Conservation (phyloP, 2,888 invertebrate species). For the Tineola bisselliella region DNA sequence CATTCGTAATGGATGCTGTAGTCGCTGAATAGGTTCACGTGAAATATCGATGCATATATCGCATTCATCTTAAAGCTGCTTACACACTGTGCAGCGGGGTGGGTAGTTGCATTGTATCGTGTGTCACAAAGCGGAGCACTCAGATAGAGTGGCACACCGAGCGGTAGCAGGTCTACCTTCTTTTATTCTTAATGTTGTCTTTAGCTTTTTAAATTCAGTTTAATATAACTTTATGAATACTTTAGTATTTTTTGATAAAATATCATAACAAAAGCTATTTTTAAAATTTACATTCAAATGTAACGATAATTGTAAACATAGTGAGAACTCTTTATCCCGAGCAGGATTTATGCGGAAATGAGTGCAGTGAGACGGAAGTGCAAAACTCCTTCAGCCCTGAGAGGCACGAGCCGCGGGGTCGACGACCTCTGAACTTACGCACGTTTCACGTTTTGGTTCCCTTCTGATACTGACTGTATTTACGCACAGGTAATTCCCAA, state of each 20-base stretch:
- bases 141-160: conserved; percentile 57
- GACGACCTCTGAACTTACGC: conserved; percentile 46
- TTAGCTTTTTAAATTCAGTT: neutral
- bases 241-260: no score
- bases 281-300: neutral
- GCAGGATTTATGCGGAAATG: conserved; percentile 60
- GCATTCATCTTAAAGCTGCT: conserved; percentile 12
- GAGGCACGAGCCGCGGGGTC: conserved; percentile 39
- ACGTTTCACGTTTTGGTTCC: conserved; percentile 4
- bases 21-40: neutral
- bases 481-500: neutral
- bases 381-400: conserved; percentile 51
- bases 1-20: neutral
- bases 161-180: conserved; percentile 15
- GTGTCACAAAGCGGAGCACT: conserved; percentile 54
- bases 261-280: neutral
- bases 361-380: conserved; percentile 62
- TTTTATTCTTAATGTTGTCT: neutral
- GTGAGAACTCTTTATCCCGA: conserved; percentile 36
- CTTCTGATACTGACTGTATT: neutral
- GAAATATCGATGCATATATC: conserved; percentile 3
- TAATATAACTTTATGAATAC: neutral
- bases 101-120: conserved; percentile 47
- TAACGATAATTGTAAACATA: neutral
- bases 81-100: conserved; percentile 8